Percentiles rank a stretch among this genome's conserved stretches.
These are phyloP conservation scores for Eclectus roratus DNA, from an alignment of 2,113 vertebrate species.

Conservation along the genomic window DNA sequence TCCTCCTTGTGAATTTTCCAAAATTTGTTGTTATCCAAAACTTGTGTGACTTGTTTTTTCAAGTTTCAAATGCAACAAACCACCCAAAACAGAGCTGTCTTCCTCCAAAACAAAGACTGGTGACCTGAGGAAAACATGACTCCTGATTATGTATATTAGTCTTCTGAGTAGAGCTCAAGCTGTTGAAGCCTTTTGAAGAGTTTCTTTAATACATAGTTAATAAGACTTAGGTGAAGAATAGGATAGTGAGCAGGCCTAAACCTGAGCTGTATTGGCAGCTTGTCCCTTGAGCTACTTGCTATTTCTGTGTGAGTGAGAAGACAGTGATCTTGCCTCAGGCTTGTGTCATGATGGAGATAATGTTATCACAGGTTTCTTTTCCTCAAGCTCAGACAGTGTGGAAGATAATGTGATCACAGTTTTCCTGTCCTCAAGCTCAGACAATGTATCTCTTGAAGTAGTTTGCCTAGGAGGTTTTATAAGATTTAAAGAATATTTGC, in stretches of 20 bases:
- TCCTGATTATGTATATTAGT: background rate
- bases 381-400: background rate
- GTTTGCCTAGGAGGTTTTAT: background rate
- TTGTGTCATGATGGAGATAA: background rate
- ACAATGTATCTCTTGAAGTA: background rate
- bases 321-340: background rate
- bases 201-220: background rate
- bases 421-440: background rate
- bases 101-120: background rate
- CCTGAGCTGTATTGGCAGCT: background rate
- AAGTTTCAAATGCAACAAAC: background rate
- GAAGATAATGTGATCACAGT: background rate
- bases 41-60: background rate
- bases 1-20: background rate
- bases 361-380: background rate
- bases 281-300: background rate
- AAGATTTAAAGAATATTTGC: background rate
- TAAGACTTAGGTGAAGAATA: background rate
- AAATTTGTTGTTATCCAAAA: background rate
- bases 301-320: background rate
- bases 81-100: background rate
- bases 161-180: background rate
- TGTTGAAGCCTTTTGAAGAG: background rate
- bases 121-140: background rate
- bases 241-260: background rate